Conservation (phyloP, 1,140 invertebrate species). For the Sitobion miscanthi region DNA sequence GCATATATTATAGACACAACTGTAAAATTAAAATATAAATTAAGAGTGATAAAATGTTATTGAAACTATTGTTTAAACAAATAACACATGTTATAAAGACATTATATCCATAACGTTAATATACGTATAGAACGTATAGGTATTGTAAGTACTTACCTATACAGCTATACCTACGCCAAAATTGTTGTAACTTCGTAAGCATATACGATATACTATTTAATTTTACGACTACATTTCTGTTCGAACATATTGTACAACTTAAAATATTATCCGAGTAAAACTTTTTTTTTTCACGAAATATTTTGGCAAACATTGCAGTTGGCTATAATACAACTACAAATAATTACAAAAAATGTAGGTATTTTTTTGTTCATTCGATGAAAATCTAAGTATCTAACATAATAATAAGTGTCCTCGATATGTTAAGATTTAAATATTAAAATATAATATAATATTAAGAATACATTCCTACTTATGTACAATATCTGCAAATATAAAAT, state of each 20-base stretch:
- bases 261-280: not conserved
- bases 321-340: not conserved
- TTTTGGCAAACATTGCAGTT: not conserved
- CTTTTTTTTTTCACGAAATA: not conserved
- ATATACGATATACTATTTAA: not conserved
- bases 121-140: not conserved
- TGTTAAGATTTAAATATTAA: not conserved
- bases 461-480: no score
- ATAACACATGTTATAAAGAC: not conserved
- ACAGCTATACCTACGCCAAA: not conserved
- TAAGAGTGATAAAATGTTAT: not conserved
- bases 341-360: not conserved
- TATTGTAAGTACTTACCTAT: not conserved
- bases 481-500: not conserved
- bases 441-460: not conserved
- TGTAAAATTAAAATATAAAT: not conserved
- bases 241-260: not conserved
- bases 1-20: no score
- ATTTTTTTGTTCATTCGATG: not conserved
- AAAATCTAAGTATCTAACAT: not conserved
- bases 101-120: not conserved
- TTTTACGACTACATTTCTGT: not conserved
- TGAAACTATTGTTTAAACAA: conserved; percentile 1
- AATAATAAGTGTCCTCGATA: not conserved
- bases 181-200: not conserved